These are phyloP conservation scores for Tiliacea citrago DNA, from an alignment of 2,888 invertebrate species.

Conservation along the genomic window DNA sequence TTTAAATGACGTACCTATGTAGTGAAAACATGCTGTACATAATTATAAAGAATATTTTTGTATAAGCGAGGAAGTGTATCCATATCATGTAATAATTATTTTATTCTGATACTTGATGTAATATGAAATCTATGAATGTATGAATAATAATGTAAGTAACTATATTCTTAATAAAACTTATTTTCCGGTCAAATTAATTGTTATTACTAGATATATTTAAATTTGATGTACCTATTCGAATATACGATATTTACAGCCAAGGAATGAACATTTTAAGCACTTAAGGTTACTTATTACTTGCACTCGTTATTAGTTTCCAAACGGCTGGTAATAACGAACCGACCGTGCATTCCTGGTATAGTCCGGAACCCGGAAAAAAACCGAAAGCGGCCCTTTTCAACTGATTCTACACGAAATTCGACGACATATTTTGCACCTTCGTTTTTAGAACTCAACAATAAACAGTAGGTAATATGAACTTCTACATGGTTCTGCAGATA, in stretches of 20 bases:
- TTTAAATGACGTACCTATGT: constrained; percentile 12
- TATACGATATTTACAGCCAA: background rate
- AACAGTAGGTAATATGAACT: too few species aligned
- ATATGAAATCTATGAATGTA: constrained; percentile 54
- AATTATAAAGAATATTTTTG: constrained; percentile 73
- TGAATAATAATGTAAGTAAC: constrained; percentile 40
- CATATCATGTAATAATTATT: constrained; percentile 68
- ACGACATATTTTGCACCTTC: too few species aligned
- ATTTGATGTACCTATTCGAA: background rate
- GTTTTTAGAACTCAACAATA: too few species aligned
- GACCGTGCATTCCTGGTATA: too few species aligned
- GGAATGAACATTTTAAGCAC: background rate
- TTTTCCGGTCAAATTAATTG: constrained; percentile 23
- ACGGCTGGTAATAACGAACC: too few species aligned
- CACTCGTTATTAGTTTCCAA: too few species aligned
- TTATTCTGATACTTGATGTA: constrained; percentile 72
- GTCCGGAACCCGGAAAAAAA: too few species aligned
- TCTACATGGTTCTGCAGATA: too few species aligned
- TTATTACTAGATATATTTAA: constrained; percentile 17
- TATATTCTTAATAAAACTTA: constrained; percentile 61
- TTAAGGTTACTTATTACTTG: background rate
- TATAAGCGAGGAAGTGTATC: constrained; percentile 69
- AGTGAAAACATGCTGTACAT: constrained; percentile 60
- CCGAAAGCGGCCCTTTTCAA: too few species aligned
- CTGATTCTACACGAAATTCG: too few species aligned